A percentile compares a stretch with the other conserved stretches of the same genome.
Evolutionary conservation across 2,888 invertebrate genomes (phyloP).

Genomic region (Catocala nupta): DNA sequence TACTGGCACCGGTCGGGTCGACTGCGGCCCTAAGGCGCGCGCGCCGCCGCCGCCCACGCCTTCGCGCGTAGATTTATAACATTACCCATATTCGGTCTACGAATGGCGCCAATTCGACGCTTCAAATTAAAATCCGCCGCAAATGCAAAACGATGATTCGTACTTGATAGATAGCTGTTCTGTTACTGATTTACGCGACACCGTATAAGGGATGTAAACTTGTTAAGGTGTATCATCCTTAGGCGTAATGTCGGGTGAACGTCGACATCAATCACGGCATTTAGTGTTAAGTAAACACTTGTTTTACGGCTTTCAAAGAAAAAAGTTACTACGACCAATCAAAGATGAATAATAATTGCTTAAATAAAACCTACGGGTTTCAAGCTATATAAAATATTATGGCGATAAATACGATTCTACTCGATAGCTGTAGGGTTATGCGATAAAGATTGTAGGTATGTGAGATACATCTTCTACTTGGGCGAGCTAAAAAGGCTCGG

Average conservation of each 20-base stretch:
- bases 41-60: slow-evolving; percentile 72
- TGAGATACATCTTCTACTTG: slow-evolving; percentile 61
- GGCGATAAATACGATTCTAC: not conserved
- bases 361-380: not conserved
- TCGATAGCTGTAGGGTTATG: slow-evolving; percentile 45
- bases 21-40: slow-evolving; percentile 65
- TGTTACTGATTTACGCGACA: slow-evolving; percentile 76
- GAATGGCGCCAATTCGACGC: slow-evolving; percentile 85
- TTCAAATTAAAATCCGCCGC: slow-evolving; percentile 82
- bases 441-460: slow-evolving; percentile 43
- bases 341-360: not conserved
- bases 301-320: slow-evolving; percentile 25
- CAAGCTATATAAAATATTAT: not conserved
- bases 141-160: slow-evolving; percentile 79
- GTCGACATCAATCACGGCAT: slow-evolving; percentile 52
- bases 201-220: slow-evolving; percentile 67
- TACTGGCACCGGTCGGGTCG: slow-evolving; percentile 54
- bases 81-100: slow-evolving; percentile 85
- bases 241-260: slow-evolving; percentile 47
- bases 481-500: slow-evolving; percentile 56
- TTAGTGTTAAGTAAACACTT: slow-evolving; percentile 43
- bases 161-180: slow-evolving; percentile 77
- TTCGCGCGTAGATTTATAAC: slow-evolving; percentile 80
- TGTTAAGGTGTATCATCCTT: slow-evolving; percentile 55
- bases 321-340: slow-evolving; percentile 1